These are phyloP conservation scores for Lathronympha strigana DNA, from an alignment of 2,888 invertebrate genomes.

Conservation along the genomic window DNA sequence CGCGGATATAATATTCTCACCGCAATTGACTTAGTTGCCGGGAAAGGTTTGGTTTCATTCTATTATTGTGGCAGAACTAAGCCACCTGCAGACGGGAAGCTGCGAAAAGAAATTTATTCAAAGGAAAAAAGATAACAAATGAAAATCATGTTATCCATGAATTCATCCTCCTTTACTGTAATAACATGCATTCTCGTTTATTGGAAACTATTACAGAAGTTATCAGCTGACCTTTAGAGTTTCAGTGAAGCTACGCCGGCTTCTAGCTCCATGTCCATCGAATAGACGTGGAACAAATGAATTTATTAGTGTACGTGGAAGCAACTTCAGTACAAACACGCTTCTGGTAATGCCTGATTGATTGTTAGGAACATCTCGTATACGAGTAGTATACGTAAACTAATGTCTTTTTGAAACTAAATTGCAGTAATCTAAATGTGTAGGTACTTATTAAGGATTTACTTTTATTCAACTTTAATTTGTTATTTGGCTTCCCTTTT, in stretches of 20 bases:
- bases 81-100: neutral
- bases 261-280: slow-evolving; percentile 7
- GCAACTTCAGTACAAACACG: slow-evolving; percentile 18
- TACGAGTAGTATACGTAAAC: neutral
- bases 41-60: slow-evolving; percentile 57
- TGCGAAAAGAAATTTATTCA: neutral
- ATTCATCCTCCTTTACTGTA: neutral
- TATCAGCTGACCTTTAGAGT: slow-evolving; percentile 21
- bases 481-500: too few relatives aligned
- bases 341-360: slow-evolving; percentile 19
- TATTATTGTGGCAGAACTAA: slow-evolving; percentile 44
- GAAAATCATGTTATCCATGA: too few relatives aligned
- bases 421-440: too few relatives aligned
- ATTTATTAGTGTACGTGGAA: slow-evolving; percentile 33
- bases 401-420: too few relatives aligned
- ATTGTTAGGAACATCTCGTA: neutral
- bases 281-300: slow-evolving; percentile 30
- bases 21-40: slow-evolving; percentile 67
- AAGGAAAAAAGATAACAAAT: too few relatives aligned
- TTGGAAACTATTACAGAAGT: neutral
- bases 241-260: slow-evolving; percentile 4
- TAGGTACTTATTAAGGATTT: too few relatives aligned
- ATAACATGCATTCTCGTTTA: neutral
- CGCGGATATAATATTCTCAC: slow-evolving; percentile 75
- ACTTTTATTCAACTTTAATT: neutral